Evolutionary conservation across 35 echinoderm and acorn worm genomes (phyloP), one percentile per base, ranked within the genome.

Genomic region (Heliocidaris tuberculata): DNA sequence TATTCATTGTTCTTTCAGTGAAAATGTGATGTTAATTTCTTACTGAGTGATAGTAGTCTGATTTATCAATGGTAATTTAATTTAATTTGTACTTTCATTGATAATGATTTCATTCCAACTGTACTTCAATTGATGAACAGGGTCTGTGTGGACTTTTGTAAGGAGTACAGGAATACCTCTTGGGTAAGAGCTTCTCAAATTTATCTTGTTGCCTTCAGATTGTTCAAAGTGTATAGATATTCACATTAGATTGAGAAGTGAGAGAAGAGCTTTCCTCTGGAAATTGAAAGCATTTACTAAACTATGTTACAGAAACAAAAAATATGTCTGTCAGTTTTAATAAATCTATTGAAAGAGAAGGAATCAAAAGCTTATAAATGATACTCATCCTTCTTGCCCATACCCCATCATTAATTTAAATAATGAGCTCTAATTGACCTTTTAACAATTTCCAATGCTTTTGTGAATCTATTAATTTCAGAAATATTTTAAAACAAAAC

Each of bases 91-190:
- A 42, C 35, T 42, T 42, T 42, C 35, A 42, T 42, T 42, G 35
- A 42, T 42, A 42, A 42, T 42, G 35, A 42, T 42, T 42, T 42
- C 35, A 42, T 42, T 42, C 35, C 35, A 42, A 42, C 35, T 42
- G 17, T 93, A 13, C 50, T 59, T 92, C 27, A 85, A 27, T 78
- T 94, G 1, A 16, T 93, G 27, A 42, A 32, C 93, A 97, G 97
- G 97, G 50, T 96, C 97, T 42, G 16, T 94, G 54, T 97, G 97
- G 97, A 97, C 97, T 29, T 93, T 97, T 70, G 50, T 96, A 30
- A 88, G 97, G 1, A 97, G 97, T 49, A 97, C 97, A 49, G 97
- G 97, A 15, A 95, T 97, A 32, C 97, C 97, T 48, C 85, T 97
- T 8, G 94, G 95, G 97, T 97, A 95, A 96, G 96, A 47, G 60